Conservation (phyloP, 2,888 invertebrate genomes). For the Nomada ferruginata region DNA sequence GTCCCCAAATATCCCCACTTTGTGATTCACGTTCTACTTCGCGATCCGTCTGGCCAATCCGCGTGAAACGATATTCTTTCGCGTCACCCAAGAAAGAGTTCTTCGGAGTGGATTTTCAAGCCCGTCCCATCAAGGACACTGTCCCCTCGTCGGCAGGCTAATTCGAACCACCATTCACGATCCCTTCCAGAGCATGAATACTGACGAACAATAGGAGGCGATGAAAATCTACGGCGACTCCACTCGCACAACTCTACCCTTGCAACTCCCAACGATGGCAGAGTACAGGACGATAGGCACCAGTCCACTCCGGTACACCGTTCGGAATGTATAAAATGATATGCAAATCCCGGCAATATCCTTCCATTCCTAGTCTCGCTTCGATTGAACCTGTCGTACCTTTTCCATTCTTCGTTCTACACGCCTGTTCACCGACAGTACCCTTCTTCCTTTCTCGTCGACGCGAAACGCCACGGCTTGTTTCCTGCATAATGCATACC, state of each 20-base stretch:
- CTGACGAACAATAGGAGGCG: slow-evolving; percentile 12
- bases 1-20: slow-evolving; percentile 48
- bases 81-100: slow-evolving; percentile 15
- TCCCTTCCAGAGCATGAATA: neutral
- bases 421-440: neutral
- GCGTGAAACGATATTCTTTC: slow-evolving; percentile 27
- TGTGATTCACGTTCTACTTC: slow-evolving; percentile 14
- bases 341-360: slow-evolving; percentile 76
- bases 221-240: slow-evolving; percentile 35
- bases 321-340: slow-evolving; percentile 77
- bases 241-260: slow-evolving; percentile 18
- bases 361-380: slow-evolving; percentile 63
- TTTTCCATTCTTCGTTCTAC: slow-evolving; percentile 15
- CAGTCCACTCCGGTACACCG: slow-evolving; percentile 57
- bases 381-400: slow-evolving; percentile 53
- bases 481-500: slow-evolving; percentile 70
- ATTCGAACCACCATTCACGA: slow-evolving; percentile 28
- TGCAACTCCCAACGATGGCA: slow-evolving; percentile 56
- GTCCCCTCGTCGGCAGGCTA: slow-evolving; percentile 8
- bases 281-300: slow-evolving; percentile 22
- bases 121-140: neutral
- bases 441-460: neutral
- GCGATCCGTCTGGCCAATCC: slow-evolving; percentile 21
- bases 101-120: neutral
- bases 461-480: slow-evolving; percentile 45